phyloP scores from a whole-genome alignment of 2,797 vertebrate species.

The Hephaestus fuliginosus region DNA sequence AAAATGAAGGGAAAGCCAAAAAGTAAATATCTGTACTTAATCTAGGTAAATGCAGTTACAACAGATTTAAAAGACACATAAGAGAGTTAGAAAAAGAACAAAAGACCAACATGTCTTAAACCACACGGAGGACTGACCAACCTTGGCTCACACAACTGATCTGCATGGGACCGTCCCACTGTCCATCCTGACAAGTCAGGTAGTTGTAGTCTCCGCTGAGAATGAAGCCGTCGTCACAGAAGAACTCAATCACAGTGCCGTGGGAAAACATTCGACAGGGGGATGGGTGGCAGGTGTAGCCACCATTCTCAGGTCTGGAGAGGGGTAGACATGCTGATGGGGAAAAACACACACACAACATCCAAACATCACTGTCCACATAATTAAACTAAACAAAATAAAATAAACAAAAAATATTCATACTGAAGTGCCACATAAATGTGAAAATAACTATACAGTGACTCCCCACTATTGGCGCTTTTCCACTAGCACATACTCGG shows the following conservation, averaged over 20 bases:
- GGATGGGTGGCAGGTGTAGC: constrained; percentile 93
- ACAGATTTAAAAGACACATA: neutral
- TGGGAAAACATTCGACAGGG: constrained; percentile 91
- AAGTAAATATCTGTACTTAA: neutral
- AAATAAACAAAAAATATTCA: neutral
- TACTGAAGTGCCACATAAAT: neutral
- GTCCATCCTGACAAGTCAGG: constrained; percentile 94
- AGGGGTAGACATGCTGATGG: constrained; percentile 91
- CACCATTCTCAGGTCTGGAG: constrained; percentile 93
- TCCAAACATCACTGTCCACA: neutral
- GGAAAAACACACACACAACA: constrained; percentile 1
- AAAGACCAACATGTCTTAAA: too few relatives aligned
- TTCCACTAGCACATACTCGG: too few relatives aligned
- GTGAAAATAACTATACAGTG: neutral
- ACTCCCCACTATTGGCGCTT: neutral
- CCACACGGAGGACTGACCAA: constrained; percentile 65
- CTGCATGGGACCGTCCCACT: constrained; percentile 94
- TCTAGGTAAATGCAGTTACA: neutral
- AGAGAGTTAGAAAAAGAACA: neutral
- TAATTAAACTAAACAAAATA: too few relatives aligned
- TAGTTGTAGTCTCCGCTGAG: constrained; percentile 95
- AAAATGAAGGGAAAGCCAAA: neutral
- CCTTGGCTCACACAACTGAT: constrained; percentile 93
- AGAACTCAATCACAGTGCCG: constrained; percentile 94
- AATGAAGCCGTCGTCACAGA: constrained; percentile 93